A percentile compares a stretch with the other conserved stretches of the same genome.
Conservation (phyloP, 1,140 invertebrate genomes). For the Tenebrio molitor region DNA sequence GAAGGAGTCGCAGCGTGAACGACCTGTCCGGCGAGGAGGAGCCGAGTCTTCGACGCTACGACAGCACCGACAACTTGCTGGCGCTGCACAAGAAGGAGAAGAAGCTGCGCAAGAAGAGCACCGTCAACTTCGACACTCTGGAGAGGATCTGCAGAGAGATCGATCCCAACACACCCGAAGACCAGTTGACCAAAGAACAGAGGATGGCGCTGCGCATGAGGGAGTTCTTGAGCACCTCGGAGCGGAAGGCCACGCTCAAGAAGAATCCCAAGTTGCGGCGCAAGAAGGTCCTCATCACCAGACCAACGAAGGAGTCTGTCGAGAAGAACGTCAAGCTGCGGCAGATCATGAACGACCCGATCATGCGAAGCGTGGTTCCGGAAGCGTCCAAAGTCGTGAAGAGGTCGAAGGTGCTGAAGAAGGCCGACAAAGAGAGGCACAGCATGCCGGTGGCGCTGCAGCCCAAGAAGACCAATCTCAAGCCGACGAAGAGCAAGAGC, state of each 20-base stretch:
- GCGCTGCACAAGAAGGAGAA: not conserved
- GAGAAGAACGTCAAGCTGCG: slow-evolving; percentile 56
- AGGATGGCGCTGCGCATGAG: slow-evolving; percentile 55
- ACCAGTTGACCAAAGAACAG: slow-evolving; percentile 57
- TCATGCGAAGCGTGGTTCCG: slow-evolving; percentile 12
- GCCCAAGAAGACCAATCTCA: not conserved
- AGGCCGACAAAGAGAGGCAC: slow-evolving; percentile 2
- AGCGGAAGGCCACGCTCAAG: slow-evolving; percentile 54
- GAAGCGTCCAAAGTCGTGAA: slow-evolving; percentile 31
- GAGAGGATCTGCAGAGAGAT: slow-evolving; percentile 54
- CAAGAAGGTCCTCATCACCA: slow-evolving; percentile 55
- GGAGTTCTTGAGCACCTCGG: slow-evolving; percentile 53
- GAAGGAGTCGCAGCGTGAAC: not conserved
- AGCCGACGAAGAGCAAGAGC: slow-evolving; percentile 5
- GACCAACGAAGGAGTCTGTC: slow-evolving; percentile 55
- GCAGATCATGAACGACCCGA: slow-evolving; percentile 52
- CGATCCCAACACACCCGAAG: slow-evolving; percentile 47
- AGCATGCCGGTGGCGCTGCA: not conserved
- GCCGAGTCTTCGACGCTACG: slow-evolving; percentile 3
- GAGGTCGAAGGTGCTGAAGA: slow-evolving; percentile 24
- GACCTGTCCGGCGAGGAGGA: not conserved
- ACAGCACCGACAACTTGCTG: slow-evolving; percentile 19
- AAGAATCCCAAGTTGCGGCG: slow-evolving; percentile 43
- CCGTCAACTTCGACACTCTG: slow-evolving; percentile 53
- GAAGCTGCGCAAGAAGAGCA: slow-evolving; percentile 7